These are phyloP conservation scores for Ceraclea dissimilis DNA, from an alignment of 2,888 invertebrate genomes.

Conservation along the genomic window DNA sequence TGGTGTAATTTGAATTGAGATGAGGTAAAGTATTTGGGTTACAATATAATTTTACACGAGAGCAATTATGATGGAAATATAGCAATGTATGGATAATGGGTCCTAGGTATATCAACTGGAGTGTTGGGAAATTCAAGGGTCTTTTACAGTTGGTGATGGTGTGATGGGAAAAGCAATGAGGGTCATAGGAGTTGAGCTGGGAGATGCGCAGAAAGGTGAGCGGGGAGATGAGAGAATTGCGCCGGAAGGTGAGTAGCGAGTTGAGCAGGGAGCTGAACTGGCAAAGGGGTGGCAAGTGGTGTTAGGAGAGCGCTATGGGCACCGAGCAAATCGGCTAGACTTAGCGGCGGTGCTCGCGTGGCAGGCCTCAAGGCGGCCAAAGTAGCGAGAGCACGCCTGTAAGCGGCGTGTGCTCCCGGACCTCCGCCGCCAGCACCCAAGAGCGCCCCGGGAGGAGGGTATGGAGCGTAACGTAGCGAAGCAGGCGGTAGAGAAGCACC, in stretches of 20 bases:
- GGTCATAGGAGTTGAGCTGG: constrained; percentile 40
- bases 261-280: constrained; percentile 35
- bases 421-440: constrained; percentile 39
- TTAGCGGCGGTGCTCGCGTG: constrained; percentile 45
- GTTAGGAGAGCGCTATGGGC: constrained; percentile 56
- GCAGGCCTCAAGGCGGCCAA: constrained; percentile 36
- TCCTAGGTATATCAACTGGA: too few species aligned
- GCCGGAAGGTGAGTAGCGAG: constrained; percentile 52
- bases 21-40: too few species aligned
- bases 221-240: constrained; percentile 39
- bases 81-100: too few species aligned
- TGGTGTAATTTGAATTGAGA: neutral
- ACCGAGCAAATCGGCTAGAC: constrained; percentile 64
- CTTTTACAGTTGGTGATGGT: constrained; percentile 27
- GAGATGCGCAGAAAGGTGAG: constrained; percentile 32
- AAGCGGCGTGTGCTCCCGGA: constrained; percentile 36
- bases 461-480: constrained; percentile 46
- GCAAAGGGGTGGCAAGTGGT: constrained; percentile 58
- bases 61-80: too few species aligned
- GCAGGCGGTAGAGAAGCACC: constrained; percentile 44
- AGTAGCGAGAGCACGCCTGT: constrained; percentile 37
- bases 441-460: constrained; percentile 46
- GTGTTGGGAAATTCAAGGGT: too few species aligned
- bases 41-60: too few species aligned
- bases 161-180: constrained; percentile 41